Evolutionary conservation across 1,140 invertebrate genomes (phyloP).

Genomic region (Heterodera carotae): DNA sequence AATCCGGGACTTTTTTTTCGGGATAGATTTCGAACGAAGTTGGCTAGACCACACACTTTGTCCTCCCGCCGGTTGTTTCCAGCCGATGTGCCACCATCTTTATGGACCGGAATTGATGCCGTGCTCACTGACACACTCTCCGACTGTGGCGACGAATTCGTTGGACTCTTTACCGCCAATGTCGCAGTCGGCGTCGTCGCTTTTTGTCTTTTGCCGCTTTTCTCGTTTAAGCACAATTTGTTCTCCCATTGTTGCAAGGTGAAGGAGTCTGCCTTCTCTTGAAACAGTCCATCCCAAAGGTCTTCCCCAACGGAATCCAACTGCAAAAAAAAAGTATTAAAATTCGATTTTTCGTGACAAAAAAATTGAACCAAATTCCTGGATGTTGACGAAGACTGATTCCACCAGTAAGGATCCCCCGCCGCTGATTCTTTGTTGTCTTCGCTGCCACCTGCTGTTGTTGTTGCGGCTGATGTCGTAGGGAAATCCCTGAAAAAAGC

Average conservation of each 20-base stretch:
- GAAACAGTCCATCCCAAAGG: slow-evolving; percentile 1
- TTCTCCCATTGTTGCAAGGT: background rate
- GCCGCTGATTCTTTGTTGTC: too few species aligned
- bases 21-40: too few species aligned
- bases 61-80: too few species aligned
- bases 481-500: too few species aligned
- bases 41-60: too few species aligned
- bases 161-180: background rate
- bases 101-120: background rate
- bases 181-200: too few species aligned
- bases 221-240: background rate
- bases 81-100: background rate
- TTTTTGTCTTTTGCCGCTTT: background rate
- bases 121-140: background rate
- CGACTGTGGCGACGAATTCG: background rate
- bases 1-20: too few species aligned
- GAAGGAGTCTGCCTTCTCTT: background rate
- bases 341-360: background rate
- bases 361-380: background rate
- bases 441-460: background rate
- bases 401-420: background rate
- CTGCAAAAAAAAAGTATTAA: background rate
- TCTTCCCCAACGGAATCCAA: background rate
- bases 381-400: background rate
- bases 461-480: background rate